Conservation (phyloP, 1,140 invertebrate species). For the Drosophila tani region DNA sequence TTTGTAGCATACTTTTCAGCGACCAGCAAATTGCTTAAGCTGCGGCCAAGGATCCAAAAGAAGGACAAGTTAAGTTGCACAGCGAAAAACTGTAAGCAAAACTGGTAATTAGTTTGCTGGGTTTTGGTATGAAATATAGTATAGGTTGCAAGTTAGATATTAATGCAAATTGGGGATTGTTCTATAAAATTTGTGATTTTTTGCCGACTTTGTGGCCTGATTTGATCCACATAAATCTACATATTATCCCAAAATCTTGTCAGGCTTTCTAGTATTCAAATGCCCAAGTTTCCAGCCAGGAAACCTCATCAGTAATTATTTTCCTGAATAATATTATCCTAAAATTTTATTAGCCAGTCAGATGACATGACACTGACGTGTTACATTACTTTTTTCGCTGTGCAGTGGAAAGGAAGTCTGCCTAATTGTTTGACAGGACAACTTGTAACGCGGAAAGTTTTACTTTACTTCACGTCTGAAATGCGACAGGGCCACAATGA, state of each 20-base stretch:
- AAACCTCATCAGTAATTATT: too few relatives aligned
- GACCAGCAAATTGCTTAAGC: conserved; percentile 68
- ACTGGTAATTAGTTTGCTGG: not conserved
- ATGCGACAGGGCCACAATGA: conserved; percentile 42
- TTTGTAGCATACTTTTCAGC: conserved; percentile 66
- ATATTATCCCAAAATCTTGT: too few relatives aligned
- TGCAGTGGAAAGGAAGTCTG: conserved; percentile 20
- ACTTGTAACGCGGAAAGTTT: conserved; percentile 56
- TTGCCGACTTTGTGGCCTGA: too few relatives aligned
- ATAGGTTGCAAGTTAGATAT: too few relatives aligned
- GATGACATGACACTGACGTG: not conserved
- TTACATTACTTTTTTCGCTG: not conserved
- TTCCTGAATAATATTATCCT: too few relatives aligned
- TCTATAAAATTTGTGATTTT: too few relatives aligned
- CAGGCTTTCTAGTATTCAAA: too few relatives aligned
- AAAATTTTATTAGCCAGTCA: not conserved
- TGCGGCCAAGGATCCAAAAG: conserved; percentile 12
- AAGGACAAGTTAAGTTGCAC: conserved; percentile 17
- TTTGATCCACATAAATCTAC: too few relatives aligned
- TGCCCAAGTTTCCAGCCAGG: too few relatives aligned
- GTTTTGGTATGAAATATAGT: not conserved
- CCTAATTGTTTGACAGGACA: conserved; percentile 70
- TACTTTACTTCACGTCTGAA: conserved; percentile 52
- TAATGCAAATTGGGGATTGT: too few relatives aligned
- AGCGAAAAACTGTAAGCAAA: not conserved